These are phyloP conservation scores for Suillia variegata DNA, from an alignment of 2,888 invertebrate species.

Conservation along the genomic window DNA sequence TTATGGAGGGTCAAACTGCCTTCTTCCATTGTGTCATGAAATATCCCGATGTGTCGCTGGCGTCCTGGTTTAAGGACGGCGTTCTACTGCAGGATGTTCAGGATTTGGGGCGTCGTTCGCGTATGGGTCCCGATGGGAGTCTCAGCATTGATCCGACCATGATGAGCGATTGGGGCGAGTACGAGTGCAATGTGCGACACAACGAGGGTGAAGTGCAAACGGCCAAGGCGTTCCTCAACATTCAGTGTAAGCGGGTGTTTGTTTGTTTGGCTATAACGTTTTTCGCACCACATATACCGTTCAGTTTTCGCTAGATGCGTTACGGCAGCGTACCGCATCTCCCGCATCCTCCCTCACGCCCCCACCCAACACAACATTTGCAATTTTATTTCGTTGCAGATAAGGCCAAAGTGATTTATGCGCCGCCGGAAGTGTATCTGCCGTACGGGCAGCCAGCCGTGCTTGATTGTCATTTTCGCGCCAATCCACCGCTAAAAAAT, in stretches of 20 bases:
- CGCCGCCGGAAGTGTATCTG: conserved; percentile 82
- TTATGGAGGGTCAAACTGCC: conserved; percentile 81
- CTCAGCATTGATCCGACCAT: conserved; percentile 77
- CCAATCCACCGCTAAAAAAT: conserved; percentile 88
- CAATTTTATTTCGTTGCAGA: conserved; percentile 67
- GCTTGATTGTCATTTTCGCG: conserved; percentile 88
- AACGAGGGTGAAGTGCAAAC: conserved; percentile 78
- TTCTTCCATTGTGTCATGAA: conserved; percentile 83
- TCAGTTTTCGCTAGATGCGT: too few relatives aligned
- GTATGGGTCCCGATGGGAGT: conserved; percentile 76
- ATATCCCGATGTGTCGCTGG: conserved; percentile 68
- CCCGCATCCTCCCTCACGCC: not conserved
- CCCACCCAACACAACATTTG: not conserved
- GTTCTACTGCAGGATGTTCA: conserved; percentile 66
- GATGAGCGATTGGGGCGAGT: conserved; percentile 86
- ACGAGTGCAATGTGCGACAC: conserved; percentile 78
- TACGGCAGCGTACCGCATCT: not conserved
- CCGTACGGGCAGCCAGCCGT: conserved; percentile 82
- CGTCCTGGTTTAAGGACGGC: conserved; percentile 72
- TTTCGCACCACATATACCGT: not conserved
- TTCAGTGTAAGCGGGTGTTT: conserved; percentile 91
- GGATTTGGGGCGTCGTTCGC: conserved; percentile 69
- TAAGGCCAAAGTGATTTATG: conserved; percentile 88
- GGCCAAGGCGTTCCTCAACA: conserved; percentile 85
- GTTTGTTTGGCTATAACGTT: too few relatives aligned